Evolutionary conservation across 2,113 vertebrate species (phyloP), one percentile per base, ranked within the genome.

Genomic region (Cebus imitator): DNA sequence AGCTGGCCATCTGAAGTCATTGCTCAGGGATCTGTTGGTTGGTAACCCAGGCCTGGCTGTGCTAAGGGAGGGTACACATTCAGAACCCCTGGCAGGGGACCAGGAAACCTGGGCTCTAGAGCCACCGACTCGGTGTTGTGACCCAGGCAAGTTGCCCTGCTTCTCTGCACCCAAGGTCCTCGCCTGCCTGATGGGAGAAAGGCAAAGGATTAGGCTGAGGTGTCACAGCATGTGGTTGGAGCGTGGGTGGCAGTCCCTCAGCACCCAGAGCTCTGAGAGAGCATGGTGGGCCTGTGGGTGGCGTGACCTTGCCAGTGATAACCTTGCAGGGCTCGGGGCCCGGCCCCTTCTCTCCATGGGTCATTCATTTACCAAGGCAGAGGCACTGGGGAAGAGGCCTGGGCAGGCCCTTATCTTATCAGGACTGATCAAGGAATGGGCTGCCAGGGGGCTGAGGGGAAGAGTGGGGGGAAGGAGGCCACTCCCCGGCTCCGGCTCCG

Each of bases 291-390:
- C 32, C 76, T 72, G 10, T 72, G 58, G 12, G 23, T 37, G 21
- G 58, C 45, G 7, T 1, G 1, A 43, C 48, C 64, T 85, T 32
- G 32, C 55, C 64, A 8, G 2, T 2, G 32, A n/a, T 30, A 30
- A 40, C 55, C 7, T 43, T 1, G 20, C 1, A 6, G 58, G 58
- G 70, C 83, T 52, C 8, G 2, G 70, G 43, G 6, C 78, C 61
- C 73, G 40, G 61, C 25, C 75, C 30, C 32, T 84, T 79, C 58
- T 32, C 58, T 93, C 20, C 35, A n/a, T 5, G 5, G 30, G 78
- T 66, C 96, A 92, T 21, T 96, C 52, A 94, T 70, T 88, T 88
- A 94, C 78, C 57, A 75, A 64, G 48, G 40, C 3, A 45, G 75
- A 75, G 90, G 30, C 25, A 37, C 58, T 3, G 35, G 5, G 23